Base-by-base conservation (phyloP, 2,888 invertebrate species). In the Clanis bilineata region DNA sequence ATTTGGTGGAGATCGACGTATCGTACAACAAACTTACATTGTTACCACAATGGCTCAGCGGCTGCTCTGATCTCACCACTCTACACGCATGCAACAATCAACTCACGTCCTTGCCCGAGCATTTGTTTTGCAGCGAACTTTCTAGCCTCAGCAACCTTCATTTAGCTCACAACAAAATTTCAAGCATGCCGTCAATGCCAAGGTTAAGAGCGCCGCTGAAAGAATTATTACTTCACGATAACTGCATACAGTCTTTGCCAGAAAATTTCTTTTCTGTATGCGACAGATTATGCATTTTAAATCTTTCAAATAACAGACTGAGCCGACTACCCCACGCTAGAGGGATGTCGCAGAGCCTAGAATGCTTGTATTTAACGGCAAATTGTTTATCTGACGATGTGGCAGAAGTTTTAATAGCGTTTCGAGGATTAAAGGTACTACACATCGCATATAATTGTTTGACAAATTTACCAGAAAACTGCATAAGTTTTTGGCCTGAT, bases 381-480 rank as follows among this genome's bases (percentile, higher is more conserved):
- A 97, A 97, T 83, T 95, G 95, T 74, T 88, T 97, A 65, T 94
- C 94, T 41, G 96, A 96, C 76, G 94, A 93, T 62, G 93, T 93
- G 0, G 89, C 96, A 47, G 94, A 95, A 61, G 93, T 95, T 1
- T 89, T 97, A 56, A 93, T 94, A 62, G 93, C 94, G 62, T 94
- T 95, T 59, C 87, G 92, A 64, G 94, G 95, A 55, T 80, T 97
- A 25, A 94, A 94, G 73, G 93, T 95, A 61, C 85, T 97, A 18
- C 96, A 97, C 74, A 93, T 96, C 12, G 96, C 96, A 1, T 96
- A 97, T 73, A 97, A 97, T 75, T 95, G 95, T 65, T 88, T 97
- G 39, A 95, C 95, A 0, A 91, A 92, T 25, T 85, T 97, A 64
- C 95, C 96, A 0, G 96, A 96, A 71, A 94, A 94, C 66, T 96